Evolutionary conservation across 2,888 invertebrate genomes (phyloP).

Genomic region (Caenorhabditis panamensis): DNA sequence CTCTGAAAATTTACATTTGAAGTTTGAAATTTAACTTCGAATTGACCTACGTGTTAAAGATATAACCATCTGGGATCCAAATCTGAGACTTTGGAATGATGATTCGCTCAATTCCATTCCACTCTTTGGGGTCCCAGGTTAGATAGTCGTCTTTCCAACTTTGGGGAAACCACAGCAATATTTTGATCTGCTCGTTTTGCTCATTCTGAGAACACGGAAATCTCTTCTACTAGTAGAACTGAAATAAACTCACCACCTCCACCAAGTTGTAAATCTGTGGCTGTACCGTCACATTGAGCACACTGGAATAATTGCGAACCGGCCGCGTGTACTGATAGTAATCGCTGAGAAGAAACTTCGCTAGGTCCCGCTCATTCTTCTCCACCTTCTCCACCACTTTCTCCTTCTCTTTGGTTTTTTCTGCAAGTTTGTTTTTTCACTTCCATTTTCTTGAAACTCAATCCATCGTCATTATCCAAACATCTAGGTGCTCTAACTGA

Average conservation of each 20-base stretch:
- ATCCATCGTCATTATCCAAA: conserved; percentile 28
- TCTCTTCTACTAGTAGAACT: not conserved
- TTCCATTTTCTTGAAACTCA: not conserved
- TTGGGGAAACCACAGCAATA: conserved; percentile 74
- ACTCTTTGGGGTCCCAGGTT: conserved; percentile 69
- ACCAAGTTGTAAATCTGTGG: conserved; percentile 72
- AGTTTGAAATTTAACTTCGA: too few relatives aligned
- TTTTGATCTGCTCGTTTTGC: conserved; percentile 71
- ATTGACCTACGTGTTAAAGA: conserved; percentile 73
- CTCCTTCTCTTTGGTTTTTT: conserved; percentile 29
- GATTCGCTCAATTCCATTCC: conserved; percentile 70
- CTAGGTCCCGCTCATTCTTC: conserved; percentile 64
- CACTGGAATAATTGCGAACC: conserved; percentile 65
- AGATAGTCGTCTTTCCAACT: conserved; percentile 73
- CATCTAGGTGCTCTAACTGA: conserved; percentile 13
- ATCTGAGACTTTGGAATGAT: conserved; percentile 70
- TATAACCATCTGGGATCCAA: conserved; percentile 75
- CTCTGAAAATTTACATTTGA: conserved; percentile 65
- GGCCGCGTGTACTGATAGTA: conserved; percentile 68
- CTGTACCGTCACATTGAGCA: conserved; percentile 71
- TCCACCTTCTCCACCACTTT: conserved; percentile 37
- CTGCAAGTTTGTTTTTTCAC: conserved; percentile 14
- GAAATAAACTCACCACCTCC: conserved; percentile 65
- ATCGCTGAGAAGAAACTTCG: conserved; percentile 60
- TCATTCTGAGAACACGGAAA: conserved; percentile 65